phyloP scores from a whole-genome alignment of 2,888 invertebrate species.

The Ernsta delagoae region DNA sequence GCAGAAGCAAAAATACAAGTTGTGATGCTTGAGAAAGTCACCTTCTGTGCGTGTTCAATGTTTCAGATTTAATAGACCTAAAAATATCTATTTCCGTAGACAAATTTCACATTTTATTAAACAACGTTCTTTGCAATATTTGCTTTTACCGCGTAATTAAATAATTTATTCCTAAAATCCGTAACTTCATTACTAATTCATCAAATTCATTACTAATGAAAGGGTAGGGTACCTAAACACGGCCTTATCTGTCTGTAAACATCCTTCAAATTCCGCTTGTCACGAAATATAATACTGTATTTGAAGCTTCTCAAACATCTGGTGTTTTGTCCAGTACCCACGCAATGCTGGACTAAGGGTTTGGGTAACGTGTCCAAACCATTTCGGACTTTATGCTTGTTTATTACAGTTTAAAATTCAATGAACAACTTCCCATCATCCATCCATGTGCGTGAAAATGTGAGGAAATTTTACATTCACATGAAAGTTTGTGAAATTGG shows the following conservation, averaged over 20 bases:
- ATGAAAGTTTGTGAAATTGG: conserved; percentile 18
- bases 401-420: conserved; percentile 8
- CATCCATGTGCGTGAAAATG: not conserved
- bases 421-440: not conserved
- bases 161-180: too few relatives aligned
- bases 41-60: too few relatives aligned
- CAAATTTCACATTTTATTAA: too few relatives aligned
- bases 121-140: too few relatives aligned
- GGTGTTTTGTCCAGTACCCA: conserved; percentile 2
- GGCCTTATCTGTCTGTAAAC: not conserved
- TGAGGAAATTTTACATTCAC: conserved; percentile 13
- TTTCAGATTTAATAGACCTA: too few relatives aligned
- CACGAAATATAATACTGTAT: not conserved
- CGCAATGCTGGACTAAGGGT: not conserved
- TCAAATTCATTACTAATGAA: too few relatives aligned
- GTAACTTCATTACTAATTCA: too few relatives aligned
- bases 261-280: not conserved
- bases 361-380: not conserved
- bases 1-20: too few relatives aligned
- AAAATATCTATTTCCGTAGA: too few relatives aligned
- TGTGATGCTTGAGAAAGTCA: too few relatives aligned
- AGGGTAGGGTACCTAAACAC: too few relatives aligned
- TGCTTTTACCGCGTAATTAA: too few relatives aligned
- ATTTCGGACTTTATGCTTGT: conserved; percentile 11
- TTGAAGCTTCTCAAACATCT: not conserved